phyloP scores from a whole-genome alignment of 2,797 vertebrate species.

The Neopelma chrysocephalum region DNA sequence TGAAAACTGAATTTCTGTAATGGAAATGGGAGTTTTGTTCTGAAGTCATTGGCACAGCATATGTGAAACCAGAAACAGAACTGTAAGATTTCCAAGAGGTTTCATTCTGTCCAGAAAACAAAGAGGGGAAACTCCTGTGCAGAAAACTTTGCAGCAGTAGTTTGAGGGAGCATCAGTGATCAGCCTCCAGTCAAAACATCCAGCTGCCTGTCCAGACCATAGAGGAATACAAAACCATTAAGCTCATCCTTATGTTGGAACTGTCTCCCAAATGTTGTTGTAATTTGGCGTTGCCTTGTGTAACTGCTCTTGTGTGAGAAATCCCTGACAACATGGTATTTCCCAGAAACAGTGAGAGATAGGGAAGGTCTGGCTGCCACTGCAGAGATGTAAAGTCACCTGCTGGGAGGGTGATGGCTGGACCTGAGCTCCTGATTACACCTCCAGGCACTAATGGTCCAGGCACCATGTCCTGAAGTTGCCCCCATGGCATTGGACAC shows the following conservation, averaged over 20 bases:
- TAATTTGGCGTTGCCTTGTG: not conserved
- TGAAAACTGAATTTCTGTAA: not conserved
- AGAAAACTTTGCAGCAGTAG: not conserved
- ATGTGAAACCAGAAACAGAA: not conserved
- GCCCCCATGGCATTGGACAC: fast-evolving
- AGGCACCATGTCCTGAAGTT: not conserved
- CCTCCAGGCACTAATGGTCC: not conserved
- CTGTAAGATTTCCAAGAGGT: not conserved
- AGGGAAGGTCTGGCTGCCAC: not conserved
- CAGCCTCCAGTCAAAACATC: not conserved
- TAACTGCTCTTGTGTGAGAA: not conserved
- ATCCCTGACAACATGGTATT: not conserved
- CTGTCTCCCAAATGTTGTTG: not conserved
- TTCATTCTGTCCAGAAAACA: slow-evolving; percentile 6
- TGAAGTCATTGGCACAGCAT: not conserved
- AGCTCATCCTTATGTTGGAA: not conserved
- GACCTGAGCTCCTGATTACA: not conserved
- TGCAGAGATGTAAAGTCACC: not conserved
- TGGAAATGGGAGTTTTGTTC: not conserved
- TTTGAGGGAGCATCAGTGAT: not conserved
- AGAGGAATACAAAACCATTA: not conserved
- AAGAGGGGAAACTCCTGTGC: not conserved
- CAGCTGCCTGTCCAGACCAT: not conserved
- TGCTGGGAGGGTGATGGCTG: not conserved
- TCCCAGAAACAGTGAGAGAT: not conserved